Conservation (phyloP, 2,888 invertebrate genomes). For the Diaprepes abbreviatus region DNA sequence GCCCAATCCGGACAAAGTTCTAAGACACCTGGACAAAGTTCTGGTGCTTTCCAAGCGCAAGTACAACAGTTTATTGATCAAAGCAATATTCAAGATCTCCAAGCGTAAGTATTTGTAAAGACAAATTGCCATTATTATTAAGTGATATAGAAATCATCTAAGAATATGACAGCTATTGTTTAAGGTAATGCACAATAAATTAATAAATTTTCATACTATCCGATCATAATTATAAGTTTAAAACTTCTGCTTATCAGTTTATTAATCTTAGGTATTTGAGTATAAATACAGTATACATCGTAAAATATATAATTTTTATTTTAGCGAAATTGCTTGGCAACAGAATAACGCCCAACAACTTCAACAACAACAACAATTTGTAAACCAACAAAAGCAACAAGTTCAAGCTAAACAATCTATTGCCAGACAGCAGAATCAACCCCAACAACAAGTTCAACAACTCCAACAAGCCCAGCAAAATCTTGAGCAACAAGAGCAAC, state of each 20-base stretch:
- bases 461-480: slow-evolving; percentile 26
- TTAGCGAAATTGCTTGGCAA: slow-evolving; percentile 35
- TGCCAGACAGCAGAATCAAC: slow-evolving; percentile 9
- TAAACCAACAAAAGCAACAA: slow-evolving; percentile 26
- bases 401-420: slow-evolving; percentile 23
- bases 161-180: no score
- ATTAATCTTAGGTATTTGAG: no score
- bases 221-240: no score
- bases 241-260: background rate
- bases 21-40: background rate
- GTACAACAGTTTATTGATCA: slow-evolving; percentile 32
- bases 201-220: no score
- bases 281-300: no score
- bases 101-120: slow-evolving; percentile 19
- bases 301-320: slow-evolving; percentile 2
- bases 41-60: slow-evolving; percentile 17
- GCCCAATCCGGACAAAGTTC: background rate
- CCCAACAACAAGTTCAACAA: slow-evolving; percentile 19
- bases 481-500: slow-evolving; percentile 6
- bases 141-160: no score
- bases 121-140: no score
- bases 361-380: slow-evolving; percentile 22
- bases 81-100: slow-evolving; percentile 27
- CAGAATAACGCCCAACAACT: slow-evolving; percentile 27
- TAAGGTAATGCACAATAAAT: no score